Base-by-base conservation (phyloP, 2,888 invertebrate genomes). In the Synergus laeviventris region DNA sequence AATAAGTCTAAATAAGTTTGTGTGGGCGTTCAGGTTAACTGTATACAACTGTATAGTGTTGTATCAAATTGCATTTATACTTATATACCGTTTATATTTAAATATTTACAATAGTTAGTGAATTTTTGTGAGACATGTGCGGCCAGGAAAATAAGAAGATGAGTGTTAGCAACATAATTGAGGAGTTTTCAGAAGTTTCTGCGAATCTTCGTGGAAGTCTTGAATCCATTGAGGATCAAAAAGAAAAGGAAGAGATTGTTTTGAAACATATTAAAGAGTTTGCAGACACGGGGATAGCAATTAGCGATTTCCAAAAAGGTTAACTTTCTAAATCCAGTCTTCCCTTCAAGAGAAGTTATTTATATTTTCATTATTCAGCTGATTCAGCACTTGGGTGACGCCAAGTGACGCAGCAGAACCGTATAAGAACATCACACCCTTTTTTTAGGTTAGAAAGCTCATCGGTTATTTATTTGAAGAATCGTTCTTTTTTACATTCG, bases 251-350 rank as follows among this genome's bases (percentile, higher is more conserved):
- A 56, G 88, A 89, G 82, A 85, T 93, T 8, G 91, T 94, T 81
- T 86, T 90, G 60, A 92, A 92, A 78, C 94, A 94, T 84, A 92
- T 95, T 21, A 92, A 93, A 84, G 92, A 92, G 88, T 89, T 82
- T 73, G 84, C 84, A 3, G 81, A 84, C 7, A 84, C 78, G 18
- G 85, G 80, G 11, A 56, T 79, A 54, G 79, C 77, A 21, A 81
- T 87, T 78, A 86, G 82, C 79, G 89, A 90, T 80, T 91, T 91
- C 81, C 87, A 86, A 82, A 86, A 87, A 90, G 90, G 91, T 90
- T 80, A 79, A 31, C 70, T 70, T 70, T 70, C 49, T 24, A 49
- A 70, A 70, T 49, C 31, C 31, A 70, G 38, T n/a, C 49, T 70
- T 70, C 31, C 49, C 70, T 70, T 70, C 24, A 11, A 31, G 31